phyloP scores from a whole-genome alignment of 2,888 invertebrate genomes.

The Apomyelois bistriatella region DNA sequence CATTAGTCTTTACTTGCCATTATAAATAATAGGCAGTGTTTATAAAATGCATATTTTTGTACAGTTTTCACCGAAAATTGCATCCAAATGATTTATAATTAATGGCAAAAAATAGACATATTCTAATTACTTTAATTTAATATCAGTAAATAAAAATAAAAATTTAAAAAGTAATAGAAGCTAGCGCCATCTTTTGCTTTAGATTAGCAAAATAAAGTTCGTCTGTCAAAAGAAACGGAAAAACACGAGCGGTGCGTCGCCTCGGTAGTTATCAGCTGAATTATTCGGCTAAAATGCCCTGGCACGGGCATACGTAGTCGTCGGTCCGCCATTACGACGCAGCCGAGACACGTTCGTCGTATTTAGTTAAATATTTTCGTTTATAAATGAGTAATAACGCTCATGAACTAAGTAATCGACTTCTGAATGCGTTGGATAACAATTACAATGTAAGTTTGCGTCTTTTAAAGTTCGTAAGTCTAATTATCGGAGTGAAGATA shows the following conservation, averaged over 20 bases:
- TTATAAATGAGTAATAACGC: slow-evolving; percentile 90
- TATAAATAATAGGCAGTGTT: not conserved
- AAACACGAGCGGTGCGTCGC: slow-evolving; percentile 78
- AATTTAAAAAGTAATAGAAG: not conserved
- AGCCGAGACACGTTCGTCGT: slow-evolving; percentile 81
- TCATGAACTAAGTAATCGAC: slow-evolving; percentile 96
- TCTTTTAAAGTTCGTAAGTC: slow-evolving; percentile 67
- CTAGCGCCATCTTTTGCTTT: slow-evolving; percentile 6
- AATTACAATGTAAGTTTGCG: slow-evolving; percentile 97
- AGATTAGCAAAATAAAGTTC: slow-evolving; percentile 41
- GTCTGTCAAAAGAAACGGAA: slow-evolving; percentile 78
- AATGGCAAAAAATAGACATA: not conserved
- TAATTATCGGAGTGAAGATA: slow-evolving; percentile 62
- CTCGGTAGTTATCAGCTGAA: slow-evolving; percentile 80
- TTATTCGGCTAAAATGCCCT: slow-evolving; percentile 81
- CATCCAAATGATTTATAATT: no score
- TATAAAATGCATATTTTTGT: not conserved
- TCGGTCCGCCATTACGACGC: slow-evolving; percentile 81
- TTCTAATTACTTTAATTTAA: not conserved
- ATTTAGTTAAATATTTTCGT: slow-evolving; percentile 81
- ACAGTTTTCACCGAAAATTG: no score
- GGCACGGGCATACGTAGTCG: slow-evolving; percentile 81
- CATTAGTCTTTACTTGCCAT: not conserved
- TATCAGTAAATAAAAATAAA: not conserved
- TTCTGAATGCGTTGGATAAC: slow-evolving; percentile 97